Base-by-base conservation (phyloP, 2,888 invertebrate species). In the Hydraecia micacea region DNA sequence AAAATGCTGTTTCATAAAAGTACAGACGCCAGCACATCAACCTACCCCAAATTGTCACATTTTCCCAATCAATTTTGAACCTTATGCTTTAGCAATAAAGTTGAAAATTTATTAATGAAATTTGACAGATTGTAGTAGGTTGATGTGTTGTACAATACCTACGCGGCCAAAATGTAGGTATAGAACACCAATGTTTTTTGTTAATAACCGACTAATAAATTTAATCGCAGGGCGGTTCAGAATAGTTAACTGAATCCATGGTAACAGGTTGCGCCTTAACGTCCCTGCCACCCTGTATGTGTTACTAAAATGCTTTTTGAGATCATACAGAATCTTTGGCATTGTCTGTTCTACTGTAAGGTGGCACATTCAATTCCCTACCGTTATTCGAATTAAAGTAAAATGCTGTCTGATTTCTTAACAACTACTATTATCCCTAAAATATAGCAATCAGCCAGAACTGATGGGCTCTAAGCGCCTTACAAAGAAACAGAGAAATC, bases 291-390 rank as follows among this genome's bases (percentile, higher is more conserved):
- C 11, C n/a, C 13, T n/a, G n/a, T 5, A 79, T 71, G 73, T 52
- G 63, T 62, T 78, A 79, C 66, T 81, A 81, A 85, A 88, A 89
- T 89, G 88, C 86, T 87, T 83, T 81, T 77, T 89, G 88, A 89
- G 88, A 89, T 89, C 88, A 88, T 79, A 75, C 75, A 81, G 65
- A 86, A 78, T 89, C 85, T 89, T 89, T 89, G 89, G 87, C 84
- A 74, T 88, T 82, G 63, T 76, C 87, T 81, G 77, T 81, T 85
- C 74, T 89, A 86, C 77, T 86, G 46, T 87, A 79, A 76, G 76
- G 90, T 88, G 88, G 90, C 90, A 88, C 88, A 88, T 88, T 84
- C 55, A 88, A 76, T 84, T 88, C 73, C 75, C 72, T 85, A 84
- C 68, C 36, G 66, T 63, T 81, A 82, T 66, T 77, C 58, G 69